Evolutionary conservation across 2,888 invertebrate species (phyloP).

Genomic region (Himalopsyche tibetana): DNA sequence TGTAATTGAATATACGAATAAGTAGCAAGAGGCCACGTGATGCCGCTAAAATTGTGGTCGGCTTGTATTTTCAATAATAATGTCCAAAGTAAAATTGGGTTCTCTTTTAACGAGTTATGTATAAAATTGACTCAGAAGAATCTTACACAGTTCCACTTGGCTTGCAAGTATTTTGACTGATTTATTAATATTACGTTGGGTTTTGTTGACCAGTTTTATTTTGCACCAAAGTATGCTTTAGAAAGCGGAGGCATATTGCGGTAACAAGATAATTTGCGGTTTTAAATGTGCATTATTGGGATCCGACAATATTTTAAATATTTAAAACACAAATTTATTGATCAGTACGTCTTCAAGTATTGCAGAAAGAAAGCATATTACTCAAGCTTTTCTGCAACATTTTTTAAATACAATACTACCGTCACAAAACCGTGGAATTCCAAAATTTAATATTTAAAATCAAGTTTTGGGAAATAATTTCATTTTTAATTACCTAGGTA

Average conservation of each 20-base stretch:
- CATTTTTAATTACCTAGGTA: too few species aligned
- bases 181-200: slow-evolving; percentile 16
- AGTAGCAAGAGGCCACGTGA: not conserved
- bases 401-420: too few species aligned
- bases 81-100: not conserved
- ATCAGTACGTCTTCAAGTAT: too few species aligned
- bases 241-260: slow-evolving; percentile 2
- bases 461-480: too few species aligned
- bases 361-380: too few species aligned
- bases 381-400: too few species aligned
- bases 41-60: not conserved
- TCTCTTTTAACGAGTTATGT: not conserved
- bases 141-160: not conserved
- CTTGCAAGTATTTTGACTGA: slow-evolving; percentile 4
- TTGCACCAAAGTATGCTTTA: not conserved
- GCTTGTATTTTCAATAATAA: not conserved
- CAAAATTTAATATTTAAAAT: too few species aligned
- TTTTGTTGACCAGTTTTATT: slow-evolving; percentile 9
- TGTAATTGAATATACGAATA: slow-evolving; percentile 3
- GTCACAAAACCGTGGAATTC: too few species aligned
- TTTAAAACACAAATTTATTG: too few species aligned
- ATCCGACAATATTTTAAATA: too few species aligned
- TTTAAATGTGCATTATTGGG: not conserved
- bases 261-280: slow-evolving; percentile 22
- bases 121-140: not conserved